phyloP scores from a whole-genome alignment of 2,797 vertebrate species.

The Sciurus vulgaris region DNA sequence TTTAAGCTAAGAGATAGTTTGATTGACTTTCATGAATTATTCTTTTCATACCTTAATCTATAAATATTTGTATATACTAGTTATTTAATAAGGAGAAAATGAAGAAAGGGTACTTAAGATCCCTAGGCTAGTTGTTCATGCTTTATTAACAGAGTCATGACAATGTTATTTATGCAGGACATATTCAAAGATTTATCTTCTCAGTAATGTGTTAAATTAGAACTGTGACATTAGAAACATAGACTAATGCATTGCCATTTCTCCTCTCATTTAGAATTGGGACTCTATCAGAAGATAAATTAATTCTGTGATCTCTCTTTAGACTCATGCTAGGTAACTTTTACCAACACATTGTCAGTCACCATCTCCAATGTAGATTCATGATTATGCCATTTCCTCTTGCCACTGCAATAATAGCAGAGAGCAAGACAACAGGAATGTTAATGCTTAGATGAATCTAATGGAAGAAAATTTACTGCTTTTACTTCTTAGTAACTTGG shows the following conservation, averaged over 20 bases:
- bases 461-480: conserved; percentile 62
- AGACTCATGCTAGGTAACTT: conserved; percentile 79
- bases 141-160: conserved; percentile 87
- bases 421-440: conserved; percentile 10
- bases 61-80: conserved; percentile 6
- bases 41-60: not conserved
- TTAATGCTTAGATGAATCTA: conserved; percentile 57
- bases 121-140: conserved; percentile 83
- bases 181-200: conserved; percentile 86
- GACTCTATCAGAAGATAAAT: conserved; percentile 86
- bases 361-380: conserved; percentile 61
- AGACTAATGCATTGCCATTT: conserved; percentile 84
- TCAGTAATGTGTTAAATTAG: conserved; percentile 84
- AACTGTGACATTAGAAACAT: conserved; percentile 83
- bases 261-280: conserved; percentile 81
- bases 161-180: conserved; percentile 80
- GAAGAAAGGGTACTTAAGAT: conserved; percentile 58
- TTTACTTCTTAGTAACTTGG: conserved; percentile 48
- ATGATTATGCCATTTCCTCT: conserved; percentile 66
- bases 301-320: conserved; percentile 80
- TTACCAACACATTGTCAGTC: conserved; percentile 79
- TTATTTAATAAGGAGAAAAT: conserved; percentile 40
- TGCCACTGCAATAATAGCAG: conserved; percentile 44
- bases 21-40: not conserved
- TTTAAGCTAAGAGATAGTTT: not conserved